Conservation (phyloP, 1,140 invertebrate genomes). For the Hermatobates lingyangjiaoensis region DNA sequence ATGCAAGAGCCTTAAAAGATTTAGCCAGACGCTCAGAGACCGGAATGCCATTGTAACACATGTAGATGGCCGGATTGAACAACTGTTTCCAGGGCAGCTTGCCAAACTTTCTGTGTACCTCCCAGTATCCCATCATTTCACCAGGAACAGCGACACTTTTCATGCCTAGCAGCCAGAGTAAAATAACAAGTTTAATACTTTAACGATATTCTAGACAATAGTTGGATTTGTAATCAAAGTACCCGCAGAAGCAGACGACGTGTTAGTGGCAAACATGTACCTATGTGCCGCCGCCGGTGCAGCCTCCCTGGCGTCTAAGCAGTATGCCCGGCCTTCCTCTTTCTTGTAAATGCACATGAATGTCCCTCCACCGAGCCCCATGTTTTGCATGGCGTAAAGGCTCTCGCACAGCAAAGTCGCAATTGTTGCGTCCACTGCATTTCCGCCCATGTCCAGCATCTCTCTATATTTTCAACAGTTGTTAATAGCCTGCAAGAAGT, state of each 20-base stretch:
- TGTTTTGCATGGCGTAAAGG: conserved; percentile 55
- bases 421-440: conserved; percentile 66
- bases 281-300: conserved; percentile 35
- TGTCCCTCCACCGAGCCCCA: conserved; percentile 68
- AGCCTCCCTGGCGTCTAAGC: conserved; percentile 46
- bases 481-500: no score
- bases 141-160: conserved; percentile 74
- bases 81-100: conserved; percentile 63
- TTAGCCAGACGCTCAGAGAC: conserved; percentile 2
- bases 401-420: conserved; percentile 65
- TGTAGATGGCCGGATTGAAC: conserved; percentile 49
- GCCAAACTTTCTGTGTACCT: conserved; percentile 62
- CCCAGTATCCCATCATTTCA: conserved; percentile 73
- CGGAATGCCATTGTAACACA: conserved; percentile 45
- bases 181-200: neutral
- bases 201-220: neutral
- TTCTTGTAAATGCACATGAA: conserved; percentile 55
- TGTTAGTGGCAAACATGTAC: conserved; percentile 39
- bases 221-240: conserved; percentile 9
- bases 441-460: conserved; percentile 44
- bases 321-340: conserved; percentile 24
- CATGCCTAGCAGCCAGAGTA: conserved; percentile 32
- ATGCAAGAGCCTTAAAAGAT: conserved; percentile 1
- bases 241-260: conserved; percentile 1
- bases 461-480: no score